Base-by-base conservation (phyloP, 2,797 vertebrate species). In the Malacoctenus gilli region DNA sequence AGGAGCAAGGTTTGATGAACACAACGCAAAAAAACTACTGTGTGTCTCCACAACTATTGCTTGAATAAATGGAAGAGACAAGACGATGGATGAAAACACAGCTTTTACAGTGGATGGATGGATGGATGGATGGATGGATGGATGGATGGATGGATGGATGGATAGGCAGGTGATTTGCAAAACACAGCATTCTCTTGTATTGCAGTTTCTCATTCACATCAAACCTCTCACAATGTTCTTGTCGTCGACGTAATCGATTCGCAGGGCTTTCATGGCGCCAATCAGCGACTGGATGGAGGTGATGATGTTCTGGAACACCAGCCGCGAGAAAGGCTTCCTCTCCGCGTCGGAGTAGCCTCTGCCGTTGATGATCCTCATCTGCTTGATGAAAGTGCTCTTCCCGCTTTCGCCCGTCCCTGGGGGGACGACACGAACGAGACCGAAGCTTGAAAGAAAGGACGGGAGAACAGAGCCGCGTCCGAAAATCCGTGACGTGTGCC, bases 351-450 rank as follows among this genome's bases (percentile, higher is more conserved):
- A 89, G 87, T 95, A 97, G 38, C 94, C 95, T 0, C 77, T 80
- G 5, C 95, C 94, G 19, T 96, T 93, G 72, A 96, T 95, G 79
- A 98, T 98, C 85, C 95, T 92, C 93, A 96, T 95, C 85, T 97
- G 95, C 77, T 96, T n/a, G n/a, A n/a, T n/a, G n/a, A n/a, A n/a
- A 2, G 94, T 98, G 83, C 94, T 96, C 77, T 97, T 97, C 31
- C 94, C 95, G 70, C 94, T 97, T 72, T 96, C 95, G 36, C 94
- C 94, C 25, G 94, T 94, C 60, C 95, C 95, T 96, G 35, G 8
- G 39, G 59, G 77, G 51, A 72, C 2, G 25, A 75, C 39, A 77
- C 30, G 48, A 73, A 72, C 56, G 38, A 79, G 37, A 67, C 22
- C 22, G 10, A 54, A 63, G 41, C 20, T 75, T 60, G 61, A 63